phyloP scores from a whole-genome alignment of 1,140 invertebrate species.

The Danaus melanippus region DNA sequence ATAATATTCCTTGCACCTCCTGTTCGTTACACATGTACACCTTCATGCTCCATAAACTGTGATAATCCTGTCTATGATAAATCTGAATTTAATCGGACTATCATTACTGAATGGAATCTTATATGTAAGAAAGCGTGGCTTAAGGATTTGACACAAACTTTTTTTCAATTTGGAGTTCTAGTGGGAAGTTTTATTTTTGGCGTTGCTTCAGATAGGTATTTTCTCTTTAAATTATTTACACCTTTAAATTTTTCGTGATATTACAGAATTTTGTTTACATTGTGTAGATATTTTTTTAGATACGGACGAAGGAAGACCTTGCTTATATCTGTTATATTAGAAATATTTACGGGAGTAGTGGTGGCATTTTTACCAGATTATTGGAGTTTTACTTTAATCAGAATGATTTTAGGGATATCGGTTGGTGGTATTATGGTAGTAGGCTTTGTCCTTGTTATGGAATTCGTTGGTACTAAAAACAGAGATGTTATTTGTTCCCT shows the following conservation, averaged over 20 bases:
- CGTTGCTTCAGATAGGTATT: constrained; percentile 58
- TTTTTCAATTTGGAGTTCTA: constrained; percentile 62
- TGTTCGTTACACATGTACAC: constrained; percentile 50
- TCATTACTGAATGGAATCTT: constrained; percentile 82
- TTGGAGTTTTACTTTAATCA: constrained; percentile 74
- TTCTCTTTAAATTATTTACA: constrained; percentile 1
- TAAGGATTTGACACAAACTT: constrained; percentile 77
- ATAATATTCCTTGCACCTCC: constrained; percentile 77
- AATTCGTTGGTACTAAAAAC: constrained; percentile 64
- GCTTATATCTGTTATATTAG: constrained; percentile 73
- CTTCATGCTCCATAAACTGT: constrained; percentile 61
- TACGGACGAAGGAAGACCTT: constrained; percentile 75
- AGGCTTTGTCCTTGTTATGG: constrained; percentile 73
- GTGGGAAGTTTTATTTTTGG: constrained; percentile 59
- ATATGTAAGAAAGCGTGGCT: constrained; percentile 77
- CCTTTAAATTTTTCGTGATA: constrained; percentile 66
- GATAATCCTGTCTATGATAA: constrained; percentile 73
- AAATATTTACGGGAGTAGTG: constrained; percentile 73
- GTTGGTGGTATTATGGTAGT: constrained; percentile 75
- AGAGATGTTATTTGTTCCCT: constrained; percentile 74
- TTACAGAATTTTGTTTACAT: constrained; percentile 72
- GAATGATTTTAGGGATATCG: constrained; percentile 75
- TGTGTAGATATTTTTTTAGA: constrained; percentile 66
- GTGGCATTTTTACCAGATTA: constrained; percentile 76
- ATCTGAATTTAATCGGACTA: constrained; percentile 77